phyloP scores from a whole-genome alignment of 2,888 invertebrate species.

The Lochmaea capreae region DNA sequence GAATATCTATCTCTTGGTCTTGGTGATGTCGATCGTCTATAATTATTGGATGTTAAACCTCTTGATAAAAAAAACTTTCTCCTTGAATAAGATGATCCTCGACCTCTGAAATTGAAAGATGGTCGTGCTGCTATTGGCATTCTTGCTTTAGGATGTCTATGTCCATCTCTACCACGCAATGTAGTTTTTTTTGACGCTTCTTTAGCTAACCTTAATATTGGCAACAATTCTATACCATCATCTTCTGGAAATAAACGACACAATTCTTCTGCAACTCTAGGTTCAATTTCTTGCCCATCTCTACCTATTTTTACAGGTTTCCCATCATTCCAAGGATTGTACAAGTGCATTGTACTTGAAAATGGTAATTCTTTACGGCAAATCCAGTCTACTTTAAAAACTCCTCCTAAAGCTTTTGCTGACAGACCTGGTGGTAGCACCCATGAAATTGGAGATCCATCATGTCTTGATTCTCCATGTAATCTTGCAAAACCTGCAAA shows the following conservation, averaged over 20 bases:
- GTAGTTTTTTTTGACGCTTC: slow-evolving; percentile 76
- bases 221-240: slow-evolving; percentile 89
- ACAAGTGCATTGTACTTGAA: slow-evolving; percentile 89
- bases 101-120: slow-evolving; percentile 67
- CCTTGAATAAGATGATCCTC: slow-evolving; percentile 68
- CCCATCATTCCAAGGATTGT: slow-evolving; percentile 98
- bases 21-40: slow-evolving; percentile 72
- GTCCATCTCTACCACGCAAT: slow-evolving; percentile 63
- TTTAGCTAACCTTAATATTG: slow-evolving; percentile 86
- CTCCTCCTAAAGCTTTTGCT: slow-evolving; percentile 92
- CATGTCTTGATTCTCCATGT: slow-evolving; percentile 88
- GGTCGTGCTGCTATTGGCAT: slow-evolving; percentile 67
- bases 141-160: slow-evolving; percentile 63
- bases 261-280: slow-evolving; percentile 92
- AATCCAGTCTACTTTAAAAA: slow-evolving; percentile 97
- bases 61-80: slow-evolving; percentile 76
- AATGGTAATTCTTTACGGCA: slow-evolving; percentile 90
- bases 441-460: slow-evolving; percentile 92
- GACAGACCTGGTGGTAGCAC: slow-evolving; percentile 93
- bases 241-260: slow-evolving; percentile 95
- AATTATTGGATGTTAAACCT: slow-evolving; percentile 69
- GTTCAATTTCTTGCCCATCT: slow-evolving; percentile 98
- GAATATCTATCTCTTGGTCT: slow-evolving; percentile 69
- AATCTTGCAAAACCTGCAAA: slow-evolving; percentile 95
- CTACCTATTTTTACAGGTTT: slow-evolving; percentile 99